Conservation (phyloP, 2,888 invertebrate species). For the Parnassius glacialis region DNA sequence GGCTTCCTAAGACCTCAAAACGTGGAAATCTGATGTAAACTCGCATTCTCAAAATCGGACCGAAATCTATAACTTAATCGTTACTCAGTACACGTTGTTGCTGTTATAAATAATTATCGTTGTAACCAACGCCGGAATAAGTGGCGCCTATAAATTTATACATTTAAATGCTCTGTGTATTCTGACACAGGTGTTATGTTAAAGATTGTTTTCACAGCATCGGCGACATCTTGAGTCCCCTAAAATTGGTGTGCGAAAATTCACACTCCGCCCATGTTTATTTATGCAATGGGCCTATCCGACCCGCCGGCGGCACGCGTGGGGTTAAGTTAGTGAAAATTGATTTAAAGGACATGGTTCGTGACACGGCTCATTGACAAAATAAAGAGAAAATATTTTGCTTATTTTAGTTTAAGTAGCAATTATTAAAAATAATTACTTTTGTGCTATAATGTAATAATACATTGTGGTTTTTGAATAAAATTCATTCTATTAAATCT, state of each 20-base stretch:
- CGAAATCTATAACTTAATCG: no score
- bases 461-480: no score
- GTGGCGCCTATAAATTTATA: no score
- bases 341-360: constrained; percentile 9
- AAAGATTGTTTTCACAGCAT: constrained; percentile 11
- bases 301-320: constrained; percentile 32
- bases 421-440: no score
- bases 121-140: no score
- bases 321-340: constrained; percentile 31
- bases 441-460: no score
- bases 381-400: constrained; percentile 17
- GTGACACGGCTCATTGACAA: constrained; percentile 17
- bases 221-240: constrained; percentile 9
- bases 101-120: no score
- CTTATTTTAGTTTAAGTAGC: not conserved
- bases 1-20: no score
- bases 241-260: constrained; percentile 24
- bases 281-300: constrained; percentile 41
- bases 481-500: no score
- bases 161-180: constrained; percentile 1
- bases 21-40: no score
- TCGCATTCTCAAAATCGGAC: no score
- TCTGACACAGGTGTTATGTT: constrained; percentile 10
- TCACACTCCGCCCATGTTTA: constrained; percentile 36
- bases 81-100: no score